Evolutionary conservation across 2,113 vertebrate species (phyloP).

Genomic region (Ciconia boyciana): DNA sequence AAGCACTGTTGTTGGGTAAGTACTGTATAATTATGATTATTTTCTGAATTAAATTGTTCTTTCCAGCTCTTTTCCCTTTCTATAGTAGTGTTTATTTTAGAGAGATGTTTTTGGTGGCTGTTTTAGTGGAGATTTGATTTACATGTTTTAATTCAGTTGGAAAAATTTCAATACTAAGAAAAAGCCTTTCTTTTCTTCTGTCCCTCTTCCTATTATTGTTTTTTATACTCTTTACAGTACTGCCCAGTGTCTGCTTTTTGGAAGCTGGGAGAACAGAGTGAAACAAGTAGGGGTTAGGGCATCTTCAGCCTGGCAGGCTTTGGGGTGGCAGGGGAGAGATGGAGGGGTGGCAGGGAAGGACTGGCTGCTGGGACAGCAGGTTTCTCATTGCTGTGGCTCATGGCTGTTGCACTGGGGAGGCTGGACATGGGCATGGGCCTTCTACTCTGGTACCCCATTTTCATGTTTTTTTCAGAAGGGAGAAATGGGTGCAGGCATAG

Average conservation of each 20-base stretch:
- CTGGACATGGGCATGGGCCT: neutral
- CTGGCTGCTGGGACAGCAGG: neutral
- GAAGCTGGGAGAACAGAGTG: neutral
- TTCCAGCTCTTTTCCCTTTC: neutral
- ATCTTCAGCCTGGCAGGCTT: neutral
- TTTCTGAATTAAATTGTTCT: neutral
- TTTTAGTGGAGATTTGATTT: neutral
- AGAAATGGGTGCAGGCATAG: accelerated
- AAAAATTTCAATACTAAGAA: neutral
- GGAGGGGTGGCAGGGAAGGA: neutral
- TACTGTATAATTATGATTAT: neutral
- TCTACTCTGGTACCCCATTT: neutral
- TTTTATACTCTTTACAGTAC: neutral
- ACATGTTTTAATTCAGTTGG: neutral
- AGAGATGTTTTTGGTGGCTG: neutral
- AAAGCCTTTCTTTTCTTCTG: accelerated
- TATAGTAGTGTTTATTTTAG: neutral
- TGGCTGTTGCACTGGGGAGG: neutral
- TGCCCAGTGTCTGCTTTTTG: neutral
- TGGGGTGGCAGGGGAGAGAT: neutral
- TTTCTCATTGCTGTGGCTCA: neutral
- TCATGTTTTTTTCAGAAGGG: neutral
- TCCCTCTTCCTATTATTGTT: neutral
- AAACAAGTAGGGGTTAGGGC: neutral
- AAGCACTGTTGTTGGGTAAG: neutral